Conservation (phyloP, 1,140 invertebrate species). For the Asobara japonica region DNA sequence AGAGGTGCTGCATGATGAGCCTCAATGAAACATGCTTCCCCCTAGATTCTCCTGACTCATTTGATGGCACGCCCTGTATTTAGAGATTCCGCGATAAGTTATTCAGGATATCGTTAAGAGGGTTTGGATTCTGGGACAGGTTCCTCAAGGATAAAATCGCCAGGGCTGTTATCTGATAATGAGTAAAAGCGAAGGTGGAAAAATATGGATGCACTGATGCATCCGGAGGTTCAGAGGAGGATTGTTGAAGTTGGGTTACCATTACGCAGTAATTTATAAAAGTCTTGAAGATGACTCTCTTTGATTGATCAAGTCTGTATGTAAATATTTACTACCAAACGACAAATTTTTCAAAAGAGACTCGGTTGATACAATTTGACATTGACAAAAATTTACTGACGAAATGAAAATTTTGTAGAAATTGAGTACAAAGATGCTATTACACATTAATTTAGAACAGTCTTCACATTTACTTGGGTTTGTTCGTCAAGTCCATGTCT, state of each 20-base stretch:
- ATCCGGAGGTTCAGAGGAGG: conserved; percentile 60
- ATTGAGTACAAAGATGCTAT: too few species aligned
- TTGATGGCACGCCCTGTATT: conserved; percentile 94
- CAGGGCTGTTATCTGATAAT: conserved; percentile 81
- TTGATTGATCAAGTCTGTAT: too few species aligned
- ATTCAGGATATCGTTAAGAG: conserved; percentile 94
- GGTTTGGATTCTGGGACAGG: conserved; percentile 95
- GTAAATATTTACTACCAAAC: background rate
- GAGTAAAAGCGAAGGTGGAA: conserved; percentile 64
- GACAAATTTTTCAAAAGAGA: too few species aligned
- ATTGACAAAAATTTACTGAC: too few species aligned
- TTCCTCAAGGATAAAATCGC: conserved; percentile 90
- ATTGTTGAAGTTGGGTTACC: conserved; percentile 56
- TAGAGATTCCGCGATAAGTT: conserved; percentile 94
- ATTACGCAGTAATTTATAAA: background rate
- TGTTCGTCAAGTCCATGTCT: too few species aligned
- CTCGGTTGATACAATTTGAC: too few species aligned
- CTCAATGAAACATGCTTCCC: conserved; percentile 92
- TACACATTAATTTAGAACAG: too few species aligned
- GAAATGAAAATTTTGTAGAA: too few species aligned
- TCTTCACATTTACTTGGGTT: too few species aligned
- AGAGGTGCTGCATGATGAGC: conserved; percentile 86
- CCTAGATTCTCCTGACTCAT: conserved; percentile 85
- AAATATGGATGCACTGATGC: conserved; percentile 62
- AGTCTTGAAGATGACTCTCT: conserved; percentile 4